Evolutionary conservation across 2,113 vertebrate genomes (phyloP).

Genomic region (Sigmodon hispidus): DNA sequence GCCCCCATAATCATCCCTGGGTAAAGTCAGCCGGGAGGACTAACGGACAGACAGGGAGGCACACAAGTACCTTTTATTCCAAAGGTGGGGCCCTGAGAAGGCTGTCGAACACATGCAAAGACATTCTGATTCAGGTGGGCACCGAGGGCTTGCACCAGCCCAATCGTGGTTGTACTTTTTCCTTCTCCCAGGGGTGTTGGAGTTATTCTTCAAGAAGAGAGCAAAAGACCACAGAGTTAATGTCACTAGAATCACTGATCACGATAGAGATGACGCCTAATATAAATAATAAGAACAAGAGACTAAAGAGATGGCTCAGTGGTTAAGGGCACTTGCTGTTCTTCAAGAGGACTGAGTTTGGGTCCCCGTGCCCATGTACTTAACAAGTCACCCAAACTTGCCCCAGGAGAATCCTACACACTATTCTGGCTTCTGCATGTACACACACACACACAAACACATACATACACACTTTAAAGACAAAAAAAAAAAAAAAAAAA

Average conservation of each 20-base stretch:
- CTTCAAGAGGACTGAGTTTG: neutral
- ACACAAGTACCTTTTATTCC: conserved; percentile 94
- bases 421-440: neutral
- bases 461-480: neutral
- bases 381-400: neutral
- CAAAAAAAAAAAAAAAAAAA: neutral
- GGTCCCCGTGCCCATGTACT: neutral
- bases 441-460: neutral
- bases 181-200: conserved; percentile 98
- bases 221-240: conserved; percentile 40
- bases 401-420: neutral
- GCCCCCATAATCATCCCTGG: neutral
- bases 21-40: neutral
- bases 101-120: conserved; percentile 97
- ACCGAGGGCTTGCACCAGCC: conserved; percentile 95
- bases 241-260: neutral
- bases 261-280: neutral
- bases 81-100: conserved; percentile 98
- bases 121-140: conserved; percentile 95
- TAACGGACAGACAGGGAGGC: neutral
- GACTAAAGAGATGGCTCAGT: neutral
- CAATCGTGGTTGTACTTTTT: conserved; percentile 97
- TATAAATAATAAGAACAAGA: neutral
- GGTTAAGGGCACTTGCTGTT: neutral
- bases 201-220: conserved; percentile 91